Base-by-base conservation (phyloP, 2,888 invertebrate genomes). In the Cylloceria caligata region DNA sequence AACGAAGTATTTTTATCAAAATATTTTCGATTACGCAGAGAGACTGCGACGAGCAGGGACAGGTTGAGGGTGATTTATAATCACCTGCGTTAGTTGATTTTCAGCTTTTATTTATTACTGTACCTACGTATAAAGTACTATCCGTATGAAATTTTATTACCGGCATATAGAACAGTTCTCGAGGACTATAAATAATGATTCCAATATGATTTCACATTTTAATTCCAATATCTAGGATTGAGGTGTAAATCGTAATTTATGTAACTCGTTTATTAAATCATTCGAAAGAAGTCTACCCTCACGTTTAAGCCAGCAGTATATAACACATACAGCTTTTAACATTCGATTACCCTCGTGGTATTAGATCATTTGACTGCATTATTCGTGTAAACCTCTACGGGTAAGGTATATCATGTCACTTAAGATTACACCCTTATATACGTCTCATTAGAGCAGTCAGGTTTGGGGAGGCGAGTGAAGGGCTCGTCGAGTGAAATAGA, bases 401-500 rank as follows among this genome's bases (percentile, higher is more conserved):
- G n/a, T n/a, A n/a, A n/a, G n/a, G n/a, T n/a, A 52, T 39, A 62
- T 68, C 60, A 57, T 39, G 24, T 16, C 30, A 68, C 19, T 52
- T 34, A 47, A 74, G 39, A 42, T 79, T 49, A 73, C 60, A 47
- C 73, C 68, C 68, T 73, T 62, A 60, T 68, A 73, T 62, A 74
- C 45, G 52, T 55, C 65, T 75, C 75, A 67, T 75, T 75, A 75
- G 75, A 71, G 65, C 65, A 69, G 57, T 67, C 65, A 45, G 39
- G 57, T 27, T 57, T 39, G 30, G 68, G 55, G 30, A n/a, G 36
- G 49, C 16, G 60, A 36, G 36, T 39, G 47, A 65, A 55, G 57
- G 19, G 39, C 30, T 69, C 47, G 30, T 71, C 71, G 71, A 80
- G 80, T 71, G 65, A 80, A 80, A 67, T 80, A 75, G 80, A 71